phyloP scores from a whole-genome alignment of 2,888 invertebrate species.

The Troglohyphantes excavatus region DNA sequence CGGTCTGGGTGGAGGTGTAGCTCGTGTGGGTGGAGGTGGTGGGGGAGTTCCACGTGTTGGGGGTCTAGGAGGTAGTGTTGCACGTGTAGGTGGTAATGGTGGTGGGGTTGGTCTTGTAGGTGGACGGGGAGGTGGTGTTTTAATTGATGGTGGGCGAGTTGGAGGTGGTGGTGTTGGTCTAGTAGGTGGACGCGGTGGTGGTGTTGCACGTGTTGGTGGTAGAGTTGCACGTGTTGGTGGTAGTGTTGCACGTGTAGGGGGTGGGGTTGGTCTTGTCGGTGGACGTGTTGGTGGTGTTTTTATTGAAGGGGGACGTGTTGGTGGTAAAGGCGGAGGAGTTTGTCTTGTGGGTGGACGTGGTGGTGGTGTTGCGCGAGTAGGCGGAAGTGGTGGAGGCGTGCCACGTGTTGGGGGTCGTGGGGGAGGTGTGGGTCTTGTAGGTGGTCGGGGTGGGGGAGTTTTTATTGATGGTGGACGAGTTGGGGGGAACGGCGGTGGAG shows the following conservation, averaged over 20 bases:
- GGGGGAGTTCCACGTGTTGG: constrained; percentile 74
- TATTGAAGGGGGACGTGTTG: constrained; percentile 30
- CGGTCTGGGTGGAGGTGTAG: constrained; percentile 17
- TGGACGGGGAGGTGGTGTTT: constrained; percentile 78
- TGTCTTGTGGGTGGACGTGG: constrained; percentile 42
- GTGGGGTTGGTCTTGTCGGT: constrained; percentile 42
- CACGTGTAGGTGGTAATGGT: constrained; percentile 8
- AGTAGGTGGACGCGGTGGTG: constrained; percentile 23
- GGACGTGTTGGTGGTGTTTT: constrained; percentile 52
- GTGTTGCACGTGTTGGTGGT: constrained; percentile 10
- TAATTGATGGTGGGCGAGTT: neutral
- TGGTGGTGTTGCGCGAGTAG: constrained; percentile 50
- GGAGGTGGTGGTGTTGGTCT: constrained; percentile 17
- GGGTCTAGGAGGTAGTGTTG: constrained; percentile 9
- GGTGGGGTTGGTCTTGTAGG: constrained; percentile 30
- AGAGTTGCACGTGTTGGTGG: constrained; percentile 26
- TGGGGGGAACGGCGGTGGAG: too few relatives aligned
- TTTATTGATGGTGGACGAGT: neutral
- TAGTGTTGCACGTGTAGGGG: constrained; percentile 8
- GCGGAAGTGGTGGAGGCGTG: constrained; percentile 29
- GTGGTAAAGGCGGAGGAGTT: constrained; percentile 28
- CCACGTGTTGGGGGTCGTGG: constrained; percentile 11
- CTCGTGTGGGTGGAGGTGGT: constrained; percentile 20
- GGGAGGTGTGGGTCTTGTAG: constrained; percentile 23
- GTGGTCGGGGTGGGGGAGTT: constrained; percentile 17